phyloP scores from a whole-genome alignment of 1,140 invertebrate species.

The Reticulitermes speratus region DNA sequence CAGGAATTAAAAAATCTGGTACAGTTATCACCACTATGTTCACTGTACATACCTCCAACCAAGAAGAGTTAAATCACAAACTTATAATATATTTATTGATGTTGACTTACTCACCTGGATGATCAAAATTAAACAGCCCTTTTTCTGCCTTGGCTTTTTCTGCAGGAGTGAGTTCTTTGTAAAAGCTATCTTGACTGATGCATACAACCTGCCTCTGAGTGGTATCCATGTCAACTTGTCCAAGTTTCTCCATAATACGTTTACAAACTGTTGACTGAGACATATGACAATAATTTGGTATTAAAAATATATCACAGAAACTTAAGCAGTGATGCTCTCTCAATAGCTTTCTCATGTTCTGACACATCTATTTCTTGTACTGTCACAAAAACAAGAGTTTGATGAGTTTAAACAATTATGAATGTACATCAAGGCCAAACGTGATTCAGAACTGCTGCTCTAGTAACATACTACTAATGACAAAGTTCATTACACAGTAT shows the following conservation, averaged over 20 bases:
- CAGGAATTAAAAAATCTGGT: not conserved
- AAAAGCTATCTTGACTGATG: constrained; percentile 96
- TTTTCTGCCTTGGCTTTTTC: constrained; percentile 83
- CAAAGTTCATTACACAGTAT: no score
- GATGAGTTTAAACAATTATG: no score
- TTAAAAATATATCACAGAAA: no score
- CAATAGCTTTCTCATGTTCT: no score
- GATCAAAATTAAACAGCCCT: constrained; percentile 97
- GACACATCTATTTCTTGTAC: no score
- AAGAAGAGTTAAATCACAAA: not conserved
- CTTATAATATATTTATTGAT: not conserved
- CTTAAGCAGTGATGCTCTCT: no score
- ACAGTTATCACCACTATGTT: not conserved
- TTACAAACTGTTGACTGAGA: constrained; percentile 91
- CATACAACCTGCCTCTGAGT: constrained; percentile 87
- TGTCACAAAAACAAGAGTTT: no score
- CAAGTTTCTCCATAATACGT: constrained; percentile 91
- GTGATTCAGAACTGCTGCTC: no score
- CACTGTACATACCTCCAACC: not conserved
- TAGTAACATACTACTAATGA: no score
- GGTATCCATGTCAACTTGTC: constrained; percentile 86
- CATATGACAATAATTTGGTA: not conserved
- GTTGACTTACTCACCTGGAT: constrained; percentile 64
- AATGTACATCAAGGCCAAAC: no score
- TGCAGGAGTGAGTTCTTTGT: constrained; percentile 76